Evolutionary conservation across 2,888 invertebrate genomes (phyloP).

Genomic region (Ochlodes sylvanus): DNA sequence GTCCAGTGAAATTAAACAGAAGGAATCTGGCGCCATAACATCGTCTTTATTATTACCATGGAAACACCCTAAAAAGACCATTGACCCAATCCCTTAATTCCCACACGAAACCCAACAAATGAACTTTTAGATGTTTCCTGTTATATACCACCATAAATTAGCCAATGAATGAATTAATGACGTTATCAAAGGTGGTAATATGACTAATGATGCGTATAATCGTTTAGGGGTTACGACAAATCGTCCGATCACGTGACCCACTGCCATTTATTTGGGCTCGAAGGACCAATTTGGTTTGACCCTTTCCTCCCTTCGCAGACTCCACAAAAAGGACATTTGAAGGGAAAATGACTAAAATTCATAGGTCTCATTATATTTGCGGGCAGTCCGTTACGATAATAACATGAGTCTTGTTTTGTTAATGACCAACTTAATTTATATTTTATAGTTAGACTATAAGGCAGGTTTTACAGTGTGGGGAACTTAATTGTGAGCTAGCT

Average conservation of each 20-base stretch:
- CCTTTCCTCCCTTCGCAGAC: conserved; percentile 25
- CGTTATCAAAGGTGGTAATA: conserved; percentile 81
- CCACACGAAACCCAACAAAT: conserved; percentile 43
- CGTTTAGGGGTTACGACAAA: conserved; percentile 78
- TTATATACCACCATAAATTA: conserved; percentile 50
- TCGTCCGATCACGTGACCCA: conserved; percentile 75
- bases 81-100: conserved; percentile 36
- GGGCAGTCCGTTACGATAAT: conserved; percentile 50
- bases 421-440: conserved; percentile 44
- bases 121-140: conserved; percentile 19
- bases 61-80: conserved; percentile 19
- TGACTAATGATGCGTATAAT: conserved; percentile 79
- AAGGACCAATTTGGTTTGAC: conserved; percentile 39
- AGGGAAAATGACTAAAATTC: conserved; percentile 32
- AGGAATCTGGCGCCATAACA: too few relatives aligned
- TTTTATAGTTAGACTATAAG: conserved; percentile 42
- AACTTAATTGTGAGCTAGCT: conserved; percentile 21
- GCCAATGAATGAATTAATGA: conserved; percentile 66
- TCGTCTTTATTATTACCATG: neutral
- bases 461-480: conserved; percentile 7
- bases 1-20: too few relatives aligned
- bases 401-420: conserved; percentile 50
- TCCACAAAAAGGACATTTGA: conserved; percentile 33
- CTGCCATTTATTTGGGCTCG: conserved; percentile 64
- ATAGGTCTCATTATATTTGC: conserved; percentile 52